A percentile compares a stretch with the other conserved stretches of the same genome.
phyloP scores from a whole-genome alignment of 2,888 invertebrate species.

The Papilio demoleus region DNA sequence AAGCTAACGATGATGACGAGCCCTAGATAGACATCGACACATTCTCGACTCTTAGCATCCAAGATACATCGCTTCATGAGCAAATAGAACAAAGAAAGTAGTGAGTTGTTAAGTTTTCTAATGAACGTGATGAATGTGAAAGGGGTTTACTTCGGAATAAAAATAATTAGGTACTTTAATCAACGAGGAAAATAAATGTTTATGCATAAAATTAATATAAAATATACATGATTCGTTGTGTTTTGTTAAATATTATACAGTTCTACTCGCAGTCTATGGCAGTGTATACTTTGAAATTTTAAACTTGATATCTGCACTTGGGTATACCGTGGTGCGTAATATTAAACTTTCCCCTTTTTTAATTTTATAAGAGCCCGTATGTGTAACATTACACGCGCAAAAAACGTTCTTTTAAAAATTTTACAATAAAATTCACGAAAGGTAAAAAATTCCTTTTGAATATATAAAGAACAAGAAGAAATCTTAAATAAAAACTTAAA shows the following conservation, averaged over 20 bases:
- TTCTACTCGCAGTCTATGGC: neutral
- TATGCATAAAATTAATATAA: neutral
- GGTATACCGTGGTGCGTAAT: neutral
- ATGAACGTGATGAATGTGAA: slow-evolving; percentile 29
- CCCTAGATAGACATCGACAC: slow-evolving; percentile 8
- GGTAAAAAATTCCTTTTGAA: too few species aligned
- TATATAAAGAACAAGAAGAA: too few species aligned
- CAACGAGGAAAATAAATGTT: too few species aligned
- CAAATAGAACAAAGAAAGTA: slow-evolving; percentile 61
- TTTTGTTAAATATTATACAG: neutral
- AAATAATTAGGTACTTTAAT: neutral
- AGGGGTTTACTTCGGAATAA: neutral
- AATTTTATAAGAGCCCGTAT: neutral
- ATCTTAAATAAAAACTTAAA: neutral
- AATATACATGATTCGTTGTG: neutral
- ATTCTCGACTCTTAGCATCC: slow-evolving; percentile 22
- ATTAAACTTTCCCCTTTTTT: slow-evolving; percentile 1
- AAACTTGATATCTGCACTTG: neutral
- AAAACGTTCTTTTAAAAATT: neutral
- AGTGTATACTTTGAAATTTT: neutral
- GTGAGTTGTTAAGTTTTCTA: slow-evolving; percentile 26
- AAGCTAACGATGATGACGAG: slow-evolving; percentile 17
- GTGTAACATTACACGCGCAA: neutral
- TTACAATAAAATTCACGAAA: neutral
- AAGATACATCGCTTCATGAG: slow-evolving; percentile 50